A percentile compares a stretch with the other conserved stretches of the same genome.
These are phyloP conservation scores for Limnephilus lunatus DNA, from an alignment of 2,888 invertebrate genomes.

Conservation along the genomic window DNA sequence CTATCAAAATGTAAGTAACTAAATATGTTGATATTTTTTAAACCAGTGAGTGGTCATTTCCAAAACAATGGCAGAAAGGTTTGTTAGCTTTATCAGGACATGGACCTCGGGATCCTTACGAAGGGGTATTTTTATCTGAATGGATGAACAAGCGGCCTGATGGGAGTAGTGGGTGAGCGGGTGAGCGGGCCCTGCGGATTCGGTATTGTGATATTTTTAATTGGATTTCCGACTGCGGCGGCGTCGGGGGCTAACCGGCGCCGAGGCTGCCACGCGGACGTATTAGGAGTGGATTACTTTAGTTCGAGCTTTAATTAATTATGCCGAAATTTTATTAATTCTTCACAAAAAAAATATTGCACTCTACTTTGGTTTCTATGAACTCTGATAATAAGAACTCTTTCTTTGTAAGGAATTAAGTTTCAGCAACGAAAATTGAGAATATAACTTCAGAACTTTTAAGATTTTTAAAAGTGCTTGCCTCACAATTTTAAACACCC, in stretches of 20 bases:
- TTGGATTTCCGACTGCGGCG: conserved; percentile 21
- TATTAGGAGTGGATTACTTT: background rate
- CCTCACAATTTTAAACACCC: too few species aligned
- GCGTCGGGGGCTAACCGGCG: conserved; percentile 17
- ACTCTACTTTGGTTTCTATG: background rate
- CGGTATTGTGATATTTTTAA: conserved; percentile 36
- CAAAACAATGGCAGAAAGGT: background rate
- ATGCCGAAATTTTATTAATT: background rate
- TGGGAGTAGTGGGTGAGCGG: background rate
- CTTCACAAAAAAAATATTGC: background rate
- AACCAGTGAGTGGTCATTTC: background rate
- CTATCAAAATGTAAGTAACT: background rate
- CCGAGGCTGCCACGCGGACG: background rate
- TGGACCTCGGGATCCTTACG: background rate
- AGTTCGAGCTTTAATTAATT: background rate
- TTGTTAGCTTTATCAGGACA: background rate
- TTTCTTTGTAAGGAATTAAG: too few species aligned
- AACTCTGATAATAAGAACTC: too few species aligned
- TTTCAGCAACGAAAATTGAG: too few species aligned
- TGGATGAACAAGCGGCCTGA: background rate
- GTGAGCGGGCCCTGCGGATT: background rate
- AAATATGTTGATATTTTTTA: background rate
- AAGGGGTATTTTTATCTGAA: background rate
- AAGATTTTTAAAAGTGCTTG: too few species aligned
- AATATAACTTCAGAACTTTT: too few species aligned